A percentile compares a stretch with the other conserved stretches of the same genome.
These are phyloP conservation scores for Amaurobius ferox DNA, from an alignment of 2,888 invertebrate species.

Conservation along the genomic window DNA sequence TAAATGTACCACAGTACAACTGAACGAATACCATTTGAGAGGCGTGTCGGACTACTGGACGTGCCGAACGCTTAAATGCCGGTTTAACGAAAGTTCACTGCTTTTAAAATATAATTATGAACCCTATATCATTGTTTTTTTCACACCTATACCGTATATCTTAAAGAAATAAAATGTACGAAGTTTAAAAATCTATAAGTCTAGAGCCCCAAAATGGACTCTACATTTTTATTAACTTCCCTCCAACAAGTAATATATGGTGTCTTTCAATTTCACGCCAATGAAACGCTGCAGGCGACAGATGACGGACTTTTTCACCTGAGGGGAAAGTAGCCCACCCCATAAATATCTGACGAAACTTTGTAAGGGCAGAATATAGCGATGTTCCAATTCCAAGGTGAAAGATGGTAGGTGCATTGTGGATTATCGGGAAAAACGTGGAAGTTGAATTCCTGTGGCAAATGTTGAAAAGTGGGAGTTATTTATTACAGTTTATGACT, in stretches of 20 bases:
- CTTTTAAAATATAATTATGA: no score
- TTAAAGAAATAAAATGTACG: no score
- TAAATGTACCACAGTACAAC: no score
- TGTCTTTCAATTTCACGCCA: conserved; percentile 1
- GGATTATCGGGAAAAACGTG: neutral
- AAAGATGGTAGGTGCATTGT: neutral
- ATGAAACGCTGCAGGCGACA: neutral
- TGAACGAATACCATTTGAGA: no score
- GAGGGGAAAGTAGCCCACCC: neutral
- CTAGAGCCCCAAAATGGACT: neutral
- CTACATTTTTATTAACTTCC: neutral
- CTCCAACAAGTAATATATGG: neutral
- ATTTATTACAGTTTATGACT: neutral
- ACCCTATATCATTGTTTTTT: no score
- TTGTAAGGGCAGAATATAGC: neutral
- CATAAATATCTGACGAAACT: conserved; percentile 7
- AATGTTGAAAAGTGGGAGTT: neutral
- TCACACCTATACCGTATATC: no score
- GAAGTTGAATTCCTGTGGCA: neutral
- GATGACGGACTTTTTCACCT: neutral
- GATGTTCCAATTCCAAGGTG: neutral
- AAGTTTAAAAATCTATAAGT: no score
- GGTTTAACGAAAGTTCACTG: no score
- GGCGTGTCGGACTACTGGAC: no score
- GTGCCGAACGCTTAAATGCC: no score